Evolutionary conservation across 2,113 vertebrate species (phyloP).

Genomic region (Ondatra zibethicus): DNA sequence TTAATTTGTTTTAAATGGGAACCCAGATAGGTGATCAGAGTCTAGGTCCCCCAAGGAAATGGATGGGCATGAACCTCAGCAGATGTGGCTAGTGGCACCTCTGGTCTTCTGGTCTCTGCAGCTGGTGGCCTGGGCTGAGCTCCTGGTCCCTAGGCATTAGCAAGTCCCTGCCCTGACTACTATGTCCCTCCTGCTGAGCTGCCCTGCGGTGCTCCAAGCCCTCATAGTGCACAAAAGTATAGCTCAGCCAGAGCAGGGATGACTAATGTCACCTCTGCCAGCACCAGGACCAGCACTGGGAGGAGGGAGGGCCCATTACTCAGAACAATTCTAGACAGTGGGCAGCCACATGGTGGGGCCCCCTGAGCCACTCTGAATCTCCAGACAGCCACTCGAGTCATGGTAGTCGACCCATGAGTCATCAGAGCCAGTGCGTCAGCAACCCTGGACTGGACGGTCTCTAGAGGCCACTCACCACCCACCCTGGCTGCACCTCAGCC

Average conservation of each 20-base stretch:
- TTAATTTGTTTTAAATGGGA: neutral
- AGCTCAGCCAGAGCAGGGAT: neutral
- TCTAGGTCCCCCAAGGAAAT: neutral
- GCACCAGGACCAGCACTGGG: neutral
- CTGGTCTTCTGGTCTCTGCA: neutral
- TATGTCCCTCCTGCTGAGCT: neutral
- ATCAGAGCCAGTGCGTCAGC: slow-evolving; percentile 76
- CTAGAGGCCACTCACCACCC: slow-evolving; percentile 54
- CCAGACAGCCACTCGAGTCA: slow-evolving; percentile 69
- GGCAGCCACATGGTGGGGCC: slow-evolving; percentile 43
- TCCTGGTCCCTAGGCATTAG: neutral
- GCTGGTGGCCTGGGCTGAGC: neutral
- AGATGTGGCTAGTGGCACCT: neutral
- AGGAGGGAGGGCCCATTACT: slow-evolving; percentile 66
- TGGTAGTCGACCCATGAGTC: slow-evolving; percentile 72
- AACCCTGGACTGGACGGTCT: slow-evolving; percentile 44
- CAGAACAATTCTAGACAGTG: slow-evolving; percentile 75
- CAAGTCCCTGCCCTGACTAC: neutral
- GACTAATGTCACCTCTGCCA: slow-evolving; percentile 62
- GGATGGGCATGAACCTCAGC: neutral
- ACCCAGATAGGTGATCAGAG: neutral
- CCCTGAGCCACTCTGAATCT: slow-evolving; percentile 53
- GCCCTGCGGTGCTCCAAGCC: neutral
- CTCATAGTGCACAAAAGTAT: neutral
- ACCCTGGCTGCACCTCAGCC: slow-evolving; percentile 35